Conservation (phyloP, 2,888 invertebrate genomes). For the Podotricha telesiphe region DNA sequence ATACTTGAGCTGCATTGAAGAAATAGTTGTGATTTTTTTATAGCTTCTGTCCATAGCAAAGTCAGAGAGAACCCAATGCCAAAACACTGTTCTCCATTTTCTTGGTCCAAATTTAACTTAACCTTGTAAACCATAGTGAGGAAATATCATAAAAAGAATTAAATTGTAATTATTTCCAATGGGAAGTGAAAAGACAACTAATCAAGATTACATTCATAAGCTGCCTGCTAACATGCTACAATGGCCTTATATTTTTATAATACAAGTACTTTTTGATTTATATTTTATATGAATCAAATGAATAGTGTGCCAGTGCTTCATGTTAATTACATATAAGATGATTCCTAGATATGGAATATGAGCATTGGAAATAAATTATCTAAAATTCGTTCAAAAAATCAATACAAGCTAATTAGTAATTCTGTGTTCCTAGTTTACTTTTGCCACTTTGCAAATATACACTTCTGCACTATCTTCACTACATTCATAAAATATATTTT, state of each 20-base stretch:
- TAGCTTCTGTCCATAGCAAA: too few species aligned
- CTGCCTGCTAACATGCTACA: too few species aligned
- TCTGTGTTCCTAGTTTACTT: constrained; percentile 7
- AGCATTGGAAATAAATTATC: background rate
- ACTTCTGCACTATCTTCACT: too few species aligned
- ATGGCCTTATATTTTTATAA: too few species aligned
- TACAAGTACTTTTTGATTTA: background rate
- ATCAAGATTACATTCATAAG: too few species aligned
- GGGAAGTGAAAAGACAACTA: too few species aligned
- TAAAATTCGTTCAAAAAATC: background rate
- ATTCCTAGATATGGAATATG: constrained; percentile 4
- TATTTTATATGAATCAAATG: background rate
- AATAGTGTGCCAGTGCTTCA: background rate
- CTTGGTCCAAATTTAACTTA: too few species aligned
- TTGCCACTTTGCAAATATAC: background rate
- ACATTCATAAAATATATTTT: background rate
- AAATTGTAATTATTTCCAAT: too few species aligned
- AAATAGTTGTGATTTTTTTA: background rate
- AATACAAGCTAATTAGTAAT: background rate
- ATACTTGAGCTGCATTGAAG: background rate
- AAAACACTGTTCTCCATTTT: too few species aligned
- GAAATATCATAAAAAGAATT: too few species aligned
- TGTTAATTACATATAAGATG: background rate
- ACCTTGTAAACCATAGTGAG: too few species aligned
- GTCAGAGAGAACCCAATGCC: too few species aligned